Evolutionary conservation across 2,888 invertebrate species (phyloP).

Genomic region (Andrena praecox): DNA sequence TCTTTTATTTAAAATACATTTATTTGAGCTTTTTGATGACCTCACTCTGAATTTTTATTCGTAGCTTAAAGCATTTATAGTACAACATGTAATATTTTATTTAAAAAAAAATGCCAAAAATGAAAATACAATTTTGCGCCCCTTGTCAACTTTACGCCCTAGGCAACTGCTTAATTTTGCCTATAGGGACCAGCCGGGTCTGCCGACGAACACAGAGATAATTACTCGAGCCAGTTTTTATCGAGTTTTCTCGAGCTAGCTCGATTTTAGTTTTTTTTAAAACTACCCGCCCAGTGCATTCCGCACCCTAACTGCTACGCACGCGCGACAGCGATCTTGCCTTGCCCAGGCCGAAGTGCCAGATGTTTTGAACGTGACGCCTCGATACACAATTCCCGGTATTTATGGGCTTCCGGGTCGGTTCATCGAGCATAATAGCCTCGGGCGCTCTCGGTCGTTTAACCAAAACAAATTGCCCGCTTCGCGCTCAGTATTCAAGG

Average conservation of each 20-base stretch:
- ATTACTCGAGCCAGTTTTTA: too few relatives aligned
- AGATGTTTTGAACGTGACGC: neutral
- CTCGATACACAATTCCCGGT: neutral
- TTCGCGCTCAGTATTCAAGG: neutral
- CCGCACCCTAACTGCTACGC: neutral
- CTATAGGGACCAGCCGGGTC: too few relatives aligned
- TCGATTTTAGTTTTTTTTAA: neutral
- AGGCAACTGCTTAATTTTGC: too few relatives aligned
- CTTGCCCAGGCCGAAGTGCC: neutral
- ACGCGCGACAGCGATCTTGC: neutral
- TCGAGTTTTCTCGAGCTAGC: neutral
- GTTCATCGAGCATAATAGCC: neutral
- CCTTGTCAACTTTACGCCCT: too few relatives aligned
- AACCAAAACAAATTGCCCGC: constrained; percentile 3
- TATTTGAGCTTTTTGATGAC: too few relatives aligned
- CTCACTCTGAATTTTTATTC: too few relatives aligned
- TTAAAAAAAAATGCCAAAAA: too few relatives aligned
- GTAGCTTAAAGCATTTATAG: too few relatives aligned
- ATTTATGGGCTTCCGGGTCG: neutral
- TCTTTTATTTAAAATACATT: too few relatives aligned
- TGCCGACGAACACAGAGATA: too few relatives aligned
- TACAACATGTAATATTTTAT: too few relatives aligned
- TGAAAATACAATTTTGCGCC: too few relatives aligned
- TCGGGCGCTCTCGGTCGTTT: neutral
- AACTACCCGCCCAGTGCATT: neutral